Evolutionary conservation across 2,113 vertebrate species (phyloP).

Genomic region (Garra rufa): DNA sequence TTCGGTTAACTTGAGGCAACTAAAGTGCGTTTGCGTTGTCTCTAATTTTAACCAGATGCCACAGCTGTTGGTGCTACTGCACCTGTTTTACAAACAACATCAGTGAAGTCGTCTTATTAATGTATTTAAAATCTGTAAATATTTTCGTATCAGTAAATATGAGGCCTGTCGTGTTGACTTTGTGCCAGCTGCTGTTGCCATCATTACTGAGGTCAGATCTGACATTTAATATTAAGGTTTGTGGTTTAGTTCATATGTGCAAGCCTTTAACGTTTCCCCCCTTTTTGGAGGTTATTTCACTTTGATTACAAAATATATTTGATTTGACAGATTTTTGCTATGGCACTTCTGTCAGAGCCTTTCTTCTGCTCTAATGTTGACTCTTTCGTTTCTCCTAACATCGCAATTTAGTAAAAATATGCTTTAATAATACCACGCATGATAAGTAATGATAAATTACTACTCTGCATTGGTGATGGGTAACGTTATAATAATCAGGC

Average conservation of each 20-base stretch:
- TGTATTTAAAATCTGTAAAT: no score
- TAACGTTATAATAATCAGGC: no score
- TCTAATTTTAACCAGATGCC: not conserved
- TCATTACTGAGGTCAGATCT: not conserved
- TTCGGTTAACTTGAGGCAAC: not conserved
- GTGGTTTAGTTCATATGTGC: not conserved
- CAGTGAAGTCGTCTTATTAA: not conserved
- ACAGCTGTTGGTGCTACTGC: not conserved
- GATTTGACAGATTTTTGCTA: not conserved
- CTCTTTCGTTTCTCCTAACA: not conserved
- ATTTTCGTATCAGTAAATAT: not conserved
- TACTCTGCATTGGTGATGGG: not conserved
- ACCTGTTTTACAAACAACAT: not conserved
- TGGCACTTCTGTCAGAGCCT: not conserved
- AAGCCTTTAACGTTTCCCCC: not conserved
- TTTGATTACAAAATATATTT: not conserved
- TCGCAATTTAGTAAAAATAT: not conserved
- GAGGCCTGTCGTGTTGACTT: constrained; percentile 1
- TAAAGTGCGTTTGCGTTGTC: not conserved
- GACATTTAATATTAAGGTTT: not conserved
- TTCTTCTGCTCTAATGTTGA: not conserved
- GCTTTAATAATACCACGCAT: no score
- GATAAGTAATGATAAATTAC: not conserved
- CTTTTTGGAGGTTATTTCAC: no score
- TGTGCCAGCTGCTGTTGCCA: constrained; percentile 10